phyloP scores from a whole-genome alignment of 37 sponge, comb jelly and placozoan species.

The Theonella swinhoei region DNA sequence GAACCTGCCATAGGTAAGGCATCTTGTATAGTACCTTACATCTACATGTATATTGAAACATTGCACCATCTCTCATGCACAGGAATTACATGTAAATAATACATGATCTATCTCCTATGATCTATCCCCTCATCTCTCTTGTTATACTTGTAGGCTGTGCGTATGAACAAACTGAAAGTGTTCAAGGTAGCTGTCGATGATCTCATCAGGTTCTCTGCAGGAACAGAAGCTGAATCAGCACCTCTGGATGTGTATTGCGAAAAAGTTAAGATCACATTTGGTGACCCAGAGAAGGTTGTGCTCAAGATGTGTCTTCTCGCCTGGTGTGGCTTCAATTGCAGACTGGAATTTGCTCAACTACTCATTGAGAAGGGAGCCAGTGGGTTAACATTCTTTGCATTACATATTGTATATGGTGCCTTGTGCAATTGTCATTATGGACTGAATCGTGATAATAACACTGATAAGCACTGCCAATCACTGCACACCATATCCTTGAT shows the following conservation, averaged over 20 bases:
- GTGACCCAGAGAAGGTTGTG: neutral
- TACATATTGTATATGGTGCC: neutral
- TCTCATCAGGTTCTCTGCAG: neutral
- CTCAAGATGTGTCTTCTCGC: slow-evolving; percentile 8
- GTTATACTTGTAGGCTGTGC: neutral
- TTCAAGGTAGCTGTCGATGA: neutral
- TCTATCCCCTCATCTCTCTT: too few relatives aligned
- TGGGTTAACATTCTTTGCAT: neutral
- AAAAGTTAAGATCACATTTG: neutral
- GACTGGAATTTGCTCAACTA: neutral
- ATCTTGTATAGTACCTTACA: too few relatives aligned
- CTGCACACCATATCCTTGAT: too few relatives aligned
- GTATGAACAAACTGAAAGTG: neutral
- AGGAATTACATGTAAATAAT: too few relatives aligned
- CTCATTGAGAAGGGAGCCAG: neutral
- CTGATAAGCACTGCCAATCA: too few relatives aligned
- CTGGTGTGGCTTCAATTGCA: neutral
- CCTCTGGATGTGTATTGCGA: neutral
- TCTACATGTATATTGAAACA: too few relatives aligned
- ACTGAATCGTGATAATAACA: too few relatives aligned
- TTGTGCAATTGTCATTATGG: too few relatives aligned
- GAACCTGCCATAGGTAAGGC: too few relatives aligned
- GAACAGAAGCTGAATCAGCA: neutral
- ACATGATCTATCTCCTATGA: too few relatives aligned
- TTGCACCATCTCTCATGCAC: too few relatives aligned